These are phyloP conservation scores for Conus canariensis DNA, from an alignment of 2,888 invertebrate species.

Conservation along the genomic window DNA sequence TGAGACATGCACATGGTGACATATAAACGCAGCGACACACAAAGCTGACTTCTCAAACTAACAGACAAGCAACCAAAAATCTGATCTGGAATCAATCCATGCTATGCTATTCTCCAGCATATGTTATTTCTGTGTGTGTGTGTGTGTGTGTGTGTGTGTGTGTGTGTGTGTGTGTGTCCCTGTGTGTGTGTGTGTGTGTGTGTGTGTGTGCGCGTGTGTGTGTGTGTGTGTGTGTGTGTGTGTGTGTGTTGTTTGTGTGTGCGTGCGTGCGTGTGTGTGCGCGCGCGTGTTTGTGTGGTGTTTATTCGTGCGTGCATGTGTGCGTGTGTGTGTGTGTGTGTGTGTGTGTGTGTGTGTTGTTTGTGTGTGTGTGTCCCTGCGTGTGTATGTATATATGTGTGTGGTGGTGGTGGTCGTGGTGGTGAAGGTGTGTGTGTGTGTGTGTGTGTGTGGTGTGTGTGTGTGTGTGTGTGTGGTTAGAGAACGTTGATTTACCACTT, in stretches of 20 bases:
- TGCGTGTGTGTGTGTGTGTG: too few species aligned
- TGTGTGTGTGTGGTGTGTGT: slow-evolving; percentile 25
- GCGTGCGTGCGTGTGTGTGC: neutral
- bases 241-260: neutral
- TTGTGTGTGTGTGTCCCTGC: neutral
- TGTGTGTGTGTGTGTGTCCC: too few species aligned
- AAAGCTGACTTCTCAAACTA: too few species aligned
- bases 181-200: too few species aligned
- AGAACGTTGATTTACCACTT: too few species aligned
- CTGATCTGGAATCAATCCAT: too few species aligned
- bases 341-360: neutral
- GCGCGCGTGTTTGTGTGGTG: neutral
- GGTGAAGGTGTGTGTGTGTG: neutral
- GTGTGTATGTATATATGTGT: neutral
- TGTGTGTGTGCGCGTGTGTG: neutral
- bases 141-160: too few species aligned
- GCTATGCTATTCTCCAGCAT: too few species aligned
- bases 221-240: neutral
- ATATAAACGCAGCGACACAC: too few species aligned
- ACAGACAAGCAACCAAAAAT: too few species aligned
- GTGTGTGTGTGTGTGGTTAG: slow-evolving; percentile 1
- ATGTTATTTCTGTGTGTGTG: too few species aligned
- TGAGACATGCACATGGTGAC: too few species aligned
- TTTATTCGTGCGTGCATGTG: neutral
- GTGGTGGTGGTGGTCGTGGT: neutral